phyloP scores from a whole-genome alignment of 2,113 vertebrate genomes.

The Gambusia affinis region DNA sequence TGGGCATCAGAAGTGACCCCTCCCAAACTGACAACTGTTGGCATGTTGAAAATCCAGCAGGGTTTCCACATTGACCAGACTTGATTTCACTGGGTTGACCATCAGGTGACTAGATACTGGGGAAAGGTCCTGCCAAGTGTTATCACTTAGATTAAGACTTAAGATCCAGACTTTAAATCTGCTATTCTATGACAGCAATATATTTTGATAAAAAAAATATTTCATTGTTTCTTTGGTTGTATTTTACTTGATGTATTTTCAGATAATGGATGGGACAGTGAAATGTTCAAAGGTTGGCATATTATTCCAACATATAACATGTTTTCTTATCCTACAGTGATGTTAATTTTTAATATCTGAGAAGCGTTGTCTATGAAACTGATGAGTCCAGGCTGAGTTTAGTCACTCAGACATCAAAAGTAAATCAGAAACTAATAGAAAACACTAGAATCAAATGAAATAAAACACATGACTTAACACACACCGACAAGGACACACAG shows the following conservation, averaged over 20 bases:
- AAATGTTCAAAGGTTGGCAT: background rate
- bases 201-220: background rate
- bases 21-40: background rate
- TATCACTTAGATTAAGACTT: too few relatives aligned
- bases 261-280: background rate
- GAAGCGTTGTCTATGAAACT: background rate
- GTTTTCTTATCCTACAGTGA: too few relatives aligned
- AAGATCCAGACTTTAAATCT: background rate
- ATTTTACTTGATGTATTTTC: background rate
- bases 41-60: background rate
- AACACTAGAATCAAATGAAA: background rate
- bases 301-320: background rate
- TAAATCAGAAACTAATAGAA: too few relatives aligned
- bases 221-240: background rate
- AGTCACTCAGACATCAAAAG: background rate
- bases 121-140: too few relatives aligned
- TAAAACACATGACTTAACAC: background rate
- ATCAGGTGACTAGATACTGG: background rate
- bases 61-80: background rate
- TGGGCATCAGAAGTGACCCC: background rate
- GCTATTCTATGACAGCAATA: background rate
- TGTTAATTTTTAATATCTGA: background rate
- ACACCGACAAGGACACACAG: background rate
- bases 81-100: background rate
- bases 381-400: background rate